These are phyloP conservation scores for Fregata magnificens DNA, from an alignment of 2,113 vertebrate species.

Conservation along the genomic window DNA sequence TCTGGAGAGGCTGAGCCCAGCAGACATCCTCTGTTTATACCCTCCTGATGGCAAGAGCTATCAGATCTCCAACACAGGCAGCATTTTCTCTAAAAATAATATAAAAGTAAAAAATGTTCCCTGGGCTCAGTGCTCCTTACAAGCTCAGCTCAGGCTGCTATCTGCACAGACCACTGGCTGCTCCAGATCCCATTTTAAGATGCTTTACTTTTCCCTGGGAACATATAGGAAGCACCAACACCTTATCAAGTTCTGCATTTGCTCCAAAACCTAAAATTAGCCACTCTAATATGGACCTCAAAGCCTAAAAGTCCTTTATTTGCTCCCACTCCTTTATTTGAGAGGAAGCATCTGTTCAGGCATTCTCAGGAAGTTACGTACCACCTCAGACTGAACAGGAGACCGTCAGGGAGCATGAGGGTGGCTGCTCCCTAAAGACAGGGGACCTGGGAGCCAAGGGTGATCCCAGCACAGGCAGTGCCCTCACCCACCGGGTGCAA, in stretches of 20 bases:
- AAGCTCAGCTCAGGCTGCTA: background rate
- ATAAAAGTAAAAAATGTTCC: accelerated
- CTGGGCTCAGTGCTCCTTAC: background rate
- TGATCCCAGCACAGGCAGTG: background rate
- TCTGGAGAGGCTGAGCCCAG: background rate
- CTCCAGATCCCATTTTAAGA: background rate
- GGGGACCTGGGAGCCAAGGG: background rate
- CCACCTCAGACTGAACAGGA: background rate
- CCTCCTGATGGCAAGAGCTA: too few species aligned
- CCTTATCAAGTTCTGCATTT: background rate
- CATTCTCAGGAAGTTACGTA: background rate
- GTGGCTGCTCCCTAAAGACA: background rate
- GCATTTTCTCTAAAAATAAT: background rate
- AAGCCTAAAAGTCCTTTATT: background rate
- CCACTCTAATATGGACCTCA: background rate
- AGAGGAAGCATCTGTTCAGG: background rate
- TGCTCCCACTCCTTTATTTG: background rate
- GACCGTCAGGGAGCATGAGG: accelerated
- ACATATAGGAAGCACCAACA: background rate
- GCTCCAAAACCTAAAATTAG: background rate
- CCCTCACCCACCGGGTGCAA: background rate
- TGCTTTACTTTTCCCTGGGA: background rate
- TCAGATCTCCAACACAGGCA: background rate
- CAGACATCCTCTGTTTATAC: background rate
- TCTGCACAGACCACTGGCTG: background rate